phyloP scores from a whole-genome alignment of 2,113 vertebrate species.

The Ammodramus savannarum region DNA sequence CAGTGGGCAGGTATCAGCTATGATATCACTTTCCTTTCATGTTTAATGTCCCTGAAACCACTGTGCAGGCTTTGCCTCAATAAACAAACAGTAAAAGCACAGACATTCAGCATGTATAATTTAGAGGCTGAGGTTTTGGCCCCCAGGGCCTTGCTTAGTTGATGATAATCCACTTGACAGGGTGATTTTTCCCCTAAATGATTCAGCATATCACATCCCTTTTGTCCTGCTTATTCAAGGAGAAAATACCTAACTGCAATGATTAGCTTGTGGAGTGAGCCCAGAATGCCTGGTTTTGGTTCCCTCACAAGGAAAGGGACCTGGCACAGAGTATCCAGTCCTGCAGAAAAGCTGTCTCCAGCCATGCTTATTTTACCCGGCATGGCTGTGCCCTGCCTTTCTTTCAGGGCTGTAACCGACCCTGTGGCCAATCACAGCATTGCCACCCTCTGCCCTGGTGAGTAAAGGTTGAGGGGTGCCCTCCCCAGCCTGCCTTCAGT shows the following conservation, averaged over 20 bases:
- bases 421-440: not conserved
- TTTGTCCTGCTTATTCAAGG: constrained; percentile 38
- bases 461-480: not conserved
- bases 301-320: not conserved
- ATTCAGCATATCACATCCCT: constrained; percentile 16
- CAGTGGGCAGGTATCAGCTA: not conserved
- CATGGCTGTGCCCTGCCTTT: not conserved
- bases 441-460: not conserved
- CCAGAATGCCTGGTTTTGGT: not conserved
- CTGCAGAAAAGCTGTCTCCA: not conserved
- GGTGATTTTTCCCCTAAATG: constrained; percentile 24
- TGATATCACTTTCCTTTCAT: not conserved
- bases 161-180: constrained; percentile 42
- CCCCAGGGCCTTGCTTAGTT: not conserved
- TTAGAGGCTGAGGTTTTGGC: constrained; percentile 18
- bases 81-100: not conserved
- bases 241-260: not conserved
- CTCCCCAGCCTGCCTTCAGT: not conserved
- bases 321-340: fast-evolving
- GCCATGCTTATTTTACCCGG: not conserved
- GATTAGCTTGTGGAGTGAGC: not conserved
- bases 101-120: constrained; percentile 17
- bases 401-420: not conserved
- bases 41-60: not conserved
- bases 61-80: not conserved